Percentiles rank a stretch among this genome's conserved stretches.
These are phyloP conservation scores for Anneissia japonica DNA, from an alignment of 35 echinoderm and acorn worm species.

Conservation along the genomic window DNA sequence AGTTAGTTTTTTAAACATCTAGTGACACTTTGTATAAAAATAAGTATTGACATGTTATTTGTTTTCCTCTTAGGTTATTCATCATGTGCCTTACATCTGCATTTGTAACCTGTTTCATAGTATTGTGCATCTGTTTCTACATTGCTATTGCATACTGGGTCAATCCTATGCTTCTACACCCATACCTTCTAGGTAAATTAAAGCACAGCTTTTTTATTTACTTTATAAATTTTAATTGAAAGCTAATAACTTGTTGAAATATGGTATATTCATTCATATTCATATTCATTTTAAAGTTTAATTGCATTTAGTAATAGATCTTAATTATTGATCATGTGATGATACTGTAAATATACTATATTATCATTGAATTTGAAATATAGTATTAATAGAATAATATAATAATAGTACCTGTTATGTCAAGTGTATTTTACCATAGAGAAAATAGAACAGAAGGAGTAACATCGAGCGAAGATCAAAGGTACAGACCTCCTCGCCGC, in stretches of 20 bases:
- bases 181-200: slow-evolving; percentile 55
- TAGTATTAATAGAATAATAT: no score
- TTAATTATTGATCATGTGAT: not conserved
- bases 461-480: no score
- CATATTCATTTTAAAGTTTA: not conserved
- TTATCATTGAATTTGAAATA: not conserved
- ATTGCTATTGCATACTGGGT: slow-evolving; percentile 63
- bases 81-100: slow-evolving; percentile 50
- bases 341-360: not conserved
- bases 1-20: no score
- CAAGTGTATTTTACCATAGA: no score
- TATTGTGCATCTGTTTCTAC: slow-evolving; percentile 57
- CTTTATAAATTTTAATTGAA: not conserved
- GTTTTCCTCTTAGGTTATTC: slow-evolving; percentile 49
- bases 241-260: not conserved
- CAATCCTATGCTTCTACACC: slow-evolving; percentile 66
- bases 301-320: not conserved
- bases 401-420: no score
- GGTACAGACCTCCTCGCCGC: no score
- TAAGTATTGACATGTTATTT: not conserved
- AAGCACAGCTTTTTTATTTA: not conserved
- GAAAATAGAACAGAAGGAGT: no score
- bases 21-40: not conserved
- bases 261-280: not conserved
- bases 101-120: slow-evolving; percentile 54